phyloP scores from a whole-genome alignment of 2,888 invertebrate genomes.

The Cephus sareptanus region DNA sequence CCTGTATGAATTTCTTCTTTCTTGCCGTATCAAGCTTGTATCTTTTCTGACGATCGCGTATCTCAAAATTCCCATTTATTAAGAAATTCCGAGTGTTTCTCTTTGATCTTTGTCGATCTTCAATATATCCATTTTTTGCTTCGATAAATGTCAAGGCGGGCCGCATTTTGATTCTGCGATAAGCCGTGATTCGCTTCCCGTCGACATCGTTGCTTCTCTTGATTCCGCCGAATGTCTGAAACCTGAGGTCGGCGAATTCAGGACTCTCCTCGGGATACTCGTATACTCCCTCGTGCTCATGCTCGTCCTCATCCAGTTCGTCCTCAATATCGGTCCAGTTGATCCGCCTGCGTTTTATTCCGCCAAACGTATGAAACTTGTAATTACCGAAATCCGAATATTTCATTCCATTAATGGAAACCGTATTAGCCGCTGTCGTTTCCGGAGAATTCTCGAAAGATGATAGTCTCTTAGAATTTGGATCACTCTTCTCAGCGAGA shows the following conservation, averaged over 20 bases:
- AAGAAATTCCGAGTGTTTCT: not conserved
- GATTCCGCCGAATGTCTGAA: constrained; percentile 54
- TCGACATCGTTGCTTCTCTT: constrained; percentile 27
- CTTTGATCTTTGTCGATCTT: not conserved
- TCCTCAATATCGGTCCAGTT: constrained; percentile 57
- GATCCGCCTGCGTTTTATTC: constrained; percentile 37
- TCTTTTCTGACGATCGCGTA: not conserved
- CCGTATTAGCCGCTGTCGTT: not conserved
- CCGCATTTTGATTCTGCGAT: constrained; percentile 14
- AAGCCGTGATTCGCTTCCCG: constrained; percentile 10
- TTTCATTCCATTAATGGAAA: constrained; percentile 35
- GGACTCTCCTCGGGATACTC: constrained; percentile 10
- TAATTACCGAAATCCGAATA: constrained; percentile 38
- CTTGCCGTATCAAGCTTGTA: not conserved
- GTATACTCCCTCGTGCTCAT: constrained; percentile 39
- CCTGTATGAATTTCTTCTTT: constrained; percentile 6
- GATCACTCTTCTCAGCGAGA: not conserved
- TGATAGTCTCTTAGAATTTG: not conserved
- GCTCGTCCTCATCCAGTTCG: constrained; percentile 64
- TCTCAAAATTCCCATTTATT: not conserved
- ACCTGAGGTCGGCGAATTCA: constrained; percentile 41
- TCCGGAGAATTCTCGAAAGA: not conserved
- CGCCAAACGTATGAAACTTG: constrained; percentile 53
- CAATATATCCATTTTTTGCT: not conserved
- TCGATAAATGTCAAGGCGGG: constrained; percentile 5